Conservation (phyloP, 2,888 invertebrate genomes). For the Drosophila borealis region DNA sequence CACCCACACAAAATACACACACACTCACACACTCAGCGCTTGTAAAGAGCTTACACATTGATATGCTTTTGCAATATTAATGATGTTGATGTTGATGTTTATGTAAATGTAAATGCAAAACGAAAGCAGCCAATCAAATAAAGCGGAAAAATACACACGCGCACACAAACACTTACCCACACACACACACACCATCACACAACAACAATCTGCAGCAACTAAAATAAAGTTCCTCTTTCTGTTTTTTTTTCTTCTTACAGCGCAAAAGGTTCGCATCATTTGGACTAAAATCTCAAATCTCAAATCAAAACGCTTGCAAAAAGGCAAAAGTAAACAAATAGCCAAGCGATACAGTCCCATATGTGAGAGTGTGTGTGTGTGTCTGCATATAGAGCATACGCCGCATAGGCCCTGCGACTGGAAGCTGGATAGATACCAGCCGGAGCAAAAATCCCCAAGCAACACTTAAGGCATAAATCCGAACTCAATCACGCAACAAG, state of each 20-base stretch:
- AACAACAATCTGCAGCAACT: conserved; percentile 5
- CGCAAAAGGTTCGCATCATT: conserved; percentile 24
- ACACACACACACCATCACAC: not conserved
- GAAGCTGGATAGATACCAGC: conserved; percentile 13
- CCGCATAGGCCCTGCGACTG: conserved; percentile 49
- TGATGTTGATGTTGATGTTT: conserved; percentile 72
- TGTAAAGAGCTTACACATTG: conserved; percentile 53
- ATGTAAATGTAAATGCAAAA: conserved; percentile 64
- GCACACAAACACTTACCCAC: not conserved
- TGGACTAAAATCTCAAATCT: conserved; percentile 44
- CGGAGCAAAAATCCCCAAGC: conserved; percentile 63
- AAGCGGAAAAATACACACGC: conserved; percentile 26
- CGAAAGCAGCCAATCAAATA: conserved; percentile 60
- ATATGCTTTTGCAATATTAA: conserved; percentile 69
- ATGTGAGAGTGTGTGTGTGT: not conserved
- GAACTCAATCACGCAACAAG: conserved; percentile 71
- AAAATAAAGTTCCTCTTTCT: conserved; percentile 20
- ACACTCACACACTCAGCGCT: conserved; percentile 9
- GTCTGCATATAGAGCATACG: conserved; percentile 29
- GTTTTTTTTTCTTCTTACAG: conserved; percentile 24
- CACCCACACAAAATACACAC: not conserved
- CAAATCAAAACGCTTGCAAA: conserved; percentile 52
- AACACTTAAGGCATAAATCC: conserved; percentile 78
- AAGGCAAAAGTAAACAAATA: conserved; percentile 38
- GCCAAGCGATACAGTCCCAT: conserved; percentile 14